phyloP scores from a whole-genome alignment of 2,113 vertebrate species.

The Xenopus laevis region DNA sequence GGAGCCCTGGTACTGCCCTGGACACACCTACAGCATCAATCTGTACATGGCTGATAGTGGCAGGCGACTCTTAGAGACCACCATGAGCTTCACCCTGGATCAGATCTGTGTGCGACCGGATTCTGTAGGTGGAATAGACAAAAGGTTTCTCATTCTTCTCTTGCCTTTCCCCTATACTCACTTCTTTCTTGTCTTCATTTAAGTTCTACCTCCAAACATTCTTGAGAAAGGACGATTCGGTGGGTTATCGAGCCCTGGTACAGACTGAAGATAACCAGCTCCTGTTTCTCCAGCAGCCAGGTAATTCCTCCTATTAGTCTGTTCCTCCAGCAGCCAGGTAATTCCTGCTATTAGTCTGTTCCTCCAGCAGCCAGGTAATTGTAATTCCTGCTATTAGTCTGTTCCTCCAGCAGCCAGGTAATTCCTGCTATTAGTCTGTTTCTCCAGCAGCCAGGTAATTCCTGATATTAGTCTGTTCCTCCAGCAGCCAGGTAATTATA shows the following conservation, averaged over 20 bases:
- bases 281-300: too few species aligned
- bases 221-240: slow-evolving; percentile 94
- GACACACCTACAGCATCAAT: slow-evolving; percentile 80
- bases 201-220: slow-evolving; percentile 89
- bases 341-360: too few species aligned
- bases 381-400: too few species aligned
- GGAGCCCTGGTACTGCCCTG: slow-evolving; percentile 58
- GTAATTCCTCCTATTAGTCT: too few species aligned
- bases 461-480: too few species aligned
- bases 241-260: slow-evolving; percentile 89
- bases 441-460: too few species aligned
- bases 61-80: slow-evolving; percentile 85
- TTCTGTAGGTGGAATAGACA: slow-evolving; percentile 63
- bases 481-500: too few species aligned
- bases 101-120: slow-evolving; percentile 78
- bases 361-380: too few species aligned
- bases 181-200: slow-evolving; percentile 8
- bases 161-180: background rate
- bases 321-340: too few species aligned
- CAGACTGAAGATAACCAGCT: slow-evolving; percentile 87
- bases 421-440: too few species aligned
- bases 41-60: slow-evolving; percentile 86
- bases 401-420: too few species aligned
- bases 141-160: background rate
- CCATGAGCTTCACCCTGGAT: slow-evolving; percentile 75